A percentile compares a stretch with the other conserved stretches of the same genome.
phyloP scores from a whole-genome alignment of 1,140 invertebrate genomes.

The Spodoptera frugiperda region DNA sequence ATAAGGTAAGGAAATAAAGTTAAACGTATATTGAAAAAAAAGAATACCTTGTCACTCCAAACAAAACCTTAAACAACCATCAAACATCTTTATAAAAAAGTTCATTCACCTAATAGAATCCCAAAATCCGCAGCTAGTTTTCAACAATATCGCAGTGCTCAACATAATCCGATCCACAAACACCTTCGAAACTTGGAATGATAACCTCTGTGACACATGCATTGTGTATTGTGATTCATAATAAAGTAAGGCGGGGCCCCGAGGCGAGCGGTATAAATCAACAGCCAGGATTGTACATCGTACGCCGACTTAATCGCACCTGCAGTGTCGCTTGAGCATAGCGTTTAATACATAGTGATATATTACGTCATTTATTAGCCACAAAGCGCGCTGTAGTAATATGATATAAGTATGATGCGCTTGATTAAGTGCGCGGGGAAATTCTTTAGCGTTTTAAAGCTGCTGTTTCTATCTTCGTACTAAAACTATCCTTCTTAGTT shows the following conservation, averaged over 20 bases:
- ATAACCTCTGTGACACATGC: slow-evolving; percentile 42
- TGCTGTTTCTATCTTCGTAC: too few species aligned
- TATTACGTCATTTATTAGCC: slow-evolving; percentile 65
- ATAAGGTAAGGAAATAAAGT: too few species aligned
- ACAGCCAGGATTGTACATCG: slow-evolving; percentile 56
- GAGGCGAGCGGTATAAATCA: slow-evolving; percentile 66
- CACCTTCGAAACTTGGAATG: slow-evolving; percentile 38
- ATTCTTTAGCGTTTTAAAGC: too few species aligned
- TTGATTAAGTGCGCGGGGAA: slow-evolving; percentile 7
- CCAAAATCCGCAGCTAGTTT: background rate
- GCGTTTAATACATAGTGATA: slow-evolving; percentile 66
- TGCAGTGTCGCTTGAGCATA: slow-evolving; percentile 63
- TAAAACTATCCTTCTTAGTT: too few species aligned
- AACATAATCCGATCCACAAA: slow-evolving; percentile 31
- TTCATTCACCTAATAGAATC: background rate
- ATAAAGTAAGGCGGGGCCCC: slow-evolving; percentile 39
- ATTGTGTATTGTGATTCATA: slow-evolving; percentile 58
- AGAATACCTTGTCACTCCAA: too few species aligned
- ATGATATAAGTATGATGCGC: slow-evolving; percentile 41
- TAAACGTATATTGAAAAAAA: too few species aligned
- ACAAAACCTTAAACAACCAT: background rate
- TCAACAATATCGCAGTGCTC: background rate
- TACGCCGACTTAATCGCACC: slow-evolving; percentile 70
- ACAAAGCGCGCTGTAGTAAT: slow-evolving; percentile 36
- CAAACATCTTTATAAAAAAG: background rate